Base-by-base conservation (phyloP, 2,113 vertebrate genomes). In the Pao palembangensis region DNA sequence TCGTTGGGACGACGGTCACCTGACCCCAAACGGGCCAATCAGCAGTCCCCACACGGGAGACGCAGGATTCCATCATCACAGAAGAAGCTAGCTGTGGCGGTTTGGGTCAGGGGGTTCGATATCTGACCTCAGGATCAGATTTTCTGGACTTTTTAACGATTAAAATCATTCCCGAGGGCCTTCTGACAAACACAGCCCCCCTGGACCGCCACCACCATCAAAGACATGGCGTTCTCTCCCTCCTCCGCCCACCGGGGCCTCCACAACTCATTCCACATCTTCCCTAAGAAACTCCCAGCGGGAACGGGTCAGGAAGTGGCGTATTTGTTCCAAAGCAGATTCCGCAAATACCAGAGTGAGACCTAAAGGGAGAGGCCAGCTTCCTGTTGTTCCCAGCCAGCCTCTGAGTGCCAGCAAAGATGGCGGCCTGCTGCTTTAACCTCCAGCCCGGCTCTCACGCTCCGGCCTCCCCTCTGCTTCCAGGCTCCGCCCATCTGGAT, bases 291-390 rank as follows among this genome's bases (percentile, higher is more conserved):
- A 75, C 69, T 69, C 84, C 83, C 74, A 16, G 55, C 76, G 81
- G 84, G 76, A 79, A 38, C 55, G 64, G 56, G 84, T 80, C 88
- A 87, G 90, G 90, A 91, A 90, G 86, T 84, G 82, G 78, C 75
- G 83, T 89, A 86, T 91, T 91, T 88, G 89, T 90, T 89, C 88
- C 83, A 87, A 82, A 82, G 85, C 80, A 89, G 83, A 91, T 92
- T 92, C 91, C 89, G 85, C 78, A 89, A 90, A 92, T 92, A 90
- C 90, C 90, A 90, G 71, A 88, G 81, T 78, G 78, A 68, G 89
- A 79, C 78, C 68, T 81, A 74, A 76, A 78, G 83, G 80, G 82
- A 85, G 78, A 82, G 79, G 78, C 71, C 51, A 58, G 44, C 48
- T 75, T 79, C 76, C 83, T 38, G 48, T 62, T 67, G 73, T 54